Conservation (phyloP, 2,113 vertebrate species). For the Camelus bactrianus region DNA sequence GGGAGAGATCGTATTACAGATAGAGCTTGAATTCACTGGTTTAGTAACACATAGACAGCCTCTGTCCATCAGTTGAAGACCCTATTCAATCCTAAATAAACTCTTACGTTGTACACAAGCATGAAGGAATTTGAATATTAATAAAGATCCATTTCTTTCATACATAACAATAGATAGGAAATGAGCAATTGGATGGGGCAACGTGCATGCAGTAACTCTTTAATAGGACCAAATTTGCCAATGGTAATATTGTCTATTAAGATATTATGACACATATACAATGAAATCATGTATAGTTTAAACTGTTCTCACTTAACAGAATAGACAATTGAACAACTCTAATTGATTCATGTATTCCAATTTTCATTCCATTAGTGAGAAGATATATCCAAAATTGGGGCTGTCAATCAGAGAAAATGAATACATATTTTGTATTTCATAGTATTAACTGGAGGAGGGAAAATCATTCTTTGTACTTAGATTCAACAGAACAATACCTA, state of each 20-base stretch:
- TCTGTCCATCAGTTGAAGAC: not conserved
- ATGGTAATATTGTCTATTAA: slow-evolving; percentile 64
- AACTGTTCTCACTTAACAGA: slow-evolving; percentile 80
- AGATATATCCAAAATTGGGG: slow-evolving; percentile 82
- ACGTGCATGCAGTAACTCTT: slow-evolving; percentile 47
- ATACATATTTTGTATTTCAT: slow-evolving; percentile 73
- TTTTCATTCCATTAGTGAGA: slow-evolving; percentile 83
- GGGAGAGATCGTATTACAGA: not conserved
- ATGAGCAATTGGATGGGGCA: not conserved
- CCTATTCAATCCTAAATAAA: not conserved
- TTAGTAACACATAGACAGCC: accelerated
- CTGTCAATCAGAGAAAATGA: slow-evolving; percentile 85
- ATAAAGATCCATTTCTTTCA: slow-evolving; percentile 60
- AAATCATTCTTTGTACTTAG: slow-evolving; percentile 57
- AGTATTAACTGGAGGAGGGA: slow-evolving; percentile 79
- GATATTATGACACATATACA: slow-evolving; percentile 57
- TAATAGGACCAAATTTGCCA: slow-evolving; percentile 73
- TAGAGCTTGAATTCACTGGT: not conserved
- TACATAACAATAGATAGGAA: slow-evolving; percentile 63
- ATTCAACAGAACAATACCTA: slow-evolving; percentile 21
- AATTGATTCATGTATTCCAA: slow-evolving; percentile 83
- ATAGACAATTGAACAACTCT: slow-evolving; percentile 81
- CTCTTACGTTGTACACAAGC: not conserved
- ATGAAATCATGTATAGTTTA: slow-evolving; percentile 76
- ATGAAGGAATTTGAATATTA: slow-evolving; percentile 51